A percentile compares a stretch with the other conserved stretches of the same genome.
Evolutionary conservation across 2,888 invertebrate species (phyloP).

Genomic region (Oscheius sp.): DNA sequence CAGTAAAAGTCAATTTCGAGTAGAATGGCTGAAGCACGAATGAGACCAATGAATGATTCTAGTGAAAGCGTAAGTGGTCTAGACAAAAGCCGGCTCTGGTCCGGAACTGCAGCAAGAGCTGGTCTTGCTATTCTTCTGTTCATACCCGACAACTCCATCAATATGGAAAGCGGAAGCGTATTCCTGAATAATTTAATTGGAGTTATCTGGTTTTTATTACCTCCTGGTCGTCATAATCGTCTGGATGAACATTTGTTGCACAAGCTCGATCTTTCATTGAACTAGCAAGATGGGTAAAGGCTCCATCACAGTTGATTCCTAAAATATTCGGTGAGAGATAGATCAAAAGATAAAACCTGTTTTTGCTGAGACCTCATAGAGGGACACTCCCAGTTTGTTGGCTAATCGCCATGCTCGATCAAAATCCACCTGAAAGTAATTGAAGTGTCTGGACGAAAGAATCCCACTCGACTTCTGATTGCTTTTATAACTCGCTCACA

Average conservation of each 20-base stretch:
- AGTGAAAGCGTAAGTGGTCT: not conserved
- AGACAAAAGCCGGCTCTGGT: conserved; percentile 31
- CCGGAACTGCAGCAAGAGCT: conserved; percentile 41
- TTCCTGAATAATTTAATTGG: conserved; percentile 39
- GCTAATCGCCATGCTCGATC: conserved; percentile 69
- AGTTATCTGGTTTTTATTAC: conserved; percentile 13
- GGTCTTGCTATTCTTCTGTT: conserved; percentile 41
- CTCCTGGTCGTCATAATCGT: conserved; percentile 55
- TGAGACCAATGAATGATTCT: conserved; percentile 15
- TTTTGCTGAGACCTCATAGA: conserved; percentile 70
- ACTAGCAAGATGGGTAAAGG: conserved; percentile 66
- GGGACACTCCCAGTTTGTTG: conserved; percentile 66
- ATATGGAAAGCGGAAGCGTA: conserved; percentile 69
- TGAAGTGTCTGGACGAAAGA: too few species aligned
- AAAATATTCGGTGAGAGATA: not conserved
- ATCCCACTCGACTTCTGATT: too few species aligned
- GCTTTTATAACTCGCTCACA: too few species aligned
- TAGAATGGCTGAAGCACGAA: conserved; percentile 8
- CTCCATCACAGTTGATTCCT: conserved; percentile 69
- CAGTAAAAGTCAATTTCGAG: conserved; percentile 8
- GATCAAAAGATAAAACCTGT: conserved; percentile 58
- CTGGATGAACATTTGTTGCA: conserved; percentile 47
- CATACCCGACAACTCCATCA: conserved; percentile 68
- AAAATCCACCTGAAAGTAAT: conserved; percentile 65
- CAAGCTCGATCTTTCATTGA: conserved; percentile 68